Conservation (phyloP, 2,888 invertebrate species). For the Scaptomyza flava region DNA sequence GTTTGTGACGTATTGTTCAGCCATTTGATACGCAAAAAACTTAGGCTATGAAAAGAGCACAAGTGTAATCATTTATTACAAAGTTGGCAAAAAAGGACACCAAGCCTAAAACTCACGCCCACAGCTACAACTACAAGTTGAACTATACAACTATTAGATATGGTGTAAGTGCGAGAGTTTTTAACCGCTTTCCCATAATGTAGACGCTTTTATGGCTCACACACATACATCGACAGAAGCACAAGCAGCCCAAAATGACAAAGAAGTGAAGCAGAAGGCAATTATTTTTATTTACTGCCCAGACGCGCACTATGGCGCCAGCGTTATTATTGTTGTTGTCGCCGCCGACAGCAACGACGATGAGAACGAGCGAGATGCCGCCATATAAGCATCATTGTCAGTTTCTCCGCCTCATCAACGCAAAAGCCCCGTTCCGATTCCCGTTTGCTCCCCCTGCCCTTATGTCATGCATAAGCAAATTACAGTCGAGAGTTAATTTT, state of each 20-base stretch:
- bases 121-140: conserved; percentile 5
- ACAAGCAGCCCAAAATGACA: conserved; percentile 62
- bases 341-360: conserved; percentile 29
- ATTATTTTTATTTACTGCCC: conserved; percentile 83
- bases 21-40: conserved; percentile 44
- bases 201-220: conserved; percentile 66
- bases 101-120: neutral
- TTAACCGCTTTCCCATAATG: conserved; percentile 68
- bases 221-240: conserved; percentile 23
- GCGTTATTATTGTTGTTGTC: conserved; percentile 68
- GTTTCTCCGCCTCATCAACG: conserved; percentile 57
- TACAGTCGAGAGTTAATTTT: conserved; percentile 82
- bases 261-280: conserved; percentile 81
- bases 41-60: conserved; percentile 4
- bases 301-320: conserved; percentile 82
- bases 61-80: conserved; percentile 58
- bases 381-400: conserved; percentile 78
- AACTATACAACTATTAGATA: conserved; percentile 21
- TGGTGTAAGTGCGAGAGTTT: conserved; percentile 65
- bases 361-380: conserved; percentile 30
- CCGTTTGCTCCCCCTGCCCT: conserved; percentile 18
- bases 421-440: conserved; percentile 18
- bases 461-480: conserved; percentile 71
- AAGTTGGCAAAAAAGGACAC: conserved; percentile 20
- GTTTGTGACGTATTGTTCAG: conserved; percentile 57